Evolutionary conservation across 2,113 vertebrate genomes (phyloP).

Genomic region (Hyaena hyaena): DNA sequence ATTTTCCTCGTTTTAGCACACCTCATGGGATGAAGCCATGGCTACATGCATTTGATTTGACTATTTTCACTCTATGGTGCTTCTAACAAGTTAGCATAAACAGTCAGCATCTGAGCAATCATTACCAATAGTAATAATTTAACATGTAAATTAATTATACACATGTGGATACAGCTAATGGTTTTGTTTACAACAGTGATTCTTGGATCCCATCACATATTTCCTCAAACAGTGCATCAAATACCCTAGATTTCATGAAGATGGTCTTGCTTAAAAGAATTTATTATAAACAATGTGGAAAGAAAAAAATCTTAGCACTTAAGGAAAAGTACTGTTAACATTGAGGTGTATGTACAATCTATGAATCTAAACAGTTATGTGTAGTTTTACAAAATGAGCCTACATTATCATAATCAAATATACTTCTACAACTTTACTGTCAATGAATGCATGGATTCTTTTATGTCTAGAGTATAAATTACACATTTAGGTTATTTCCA

Average conservation of each 20-base stretch:
- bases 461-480: not conserved
- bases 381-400: not conserved
- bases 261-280: not conserved
- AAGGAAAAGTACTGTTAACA: not conserved
- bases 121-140: not conserved
- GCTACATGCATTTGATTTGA: not conserved
- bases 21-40: not conserved
- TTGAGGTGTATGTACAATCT: not conserved
- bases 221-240: not conserved
- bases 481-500: not conserved
- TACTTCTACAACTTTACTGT: not conserved
- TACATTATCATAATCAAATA: not conserved
- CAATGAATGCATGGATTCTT: not conserved
- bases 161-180: not conserved
- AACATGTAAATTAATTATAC: not conserved
- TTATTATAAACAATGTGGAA: not conserved
- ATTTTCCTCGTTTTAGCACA: not conserved
- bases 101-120: not conserved
- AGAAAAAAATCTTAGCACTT: not conserved
- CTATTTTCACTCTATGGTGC: not conserved
- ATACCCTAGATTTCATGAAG: not conserved
- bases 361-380: not conserved
- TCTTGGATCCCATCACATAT: not conserved
- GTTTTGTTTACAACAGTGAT: not conserved
- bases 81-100: not conserved